Base-by-base conservation (phyloP, 2,797 vertebrate species). In the Lepus townsendii region DNA sequence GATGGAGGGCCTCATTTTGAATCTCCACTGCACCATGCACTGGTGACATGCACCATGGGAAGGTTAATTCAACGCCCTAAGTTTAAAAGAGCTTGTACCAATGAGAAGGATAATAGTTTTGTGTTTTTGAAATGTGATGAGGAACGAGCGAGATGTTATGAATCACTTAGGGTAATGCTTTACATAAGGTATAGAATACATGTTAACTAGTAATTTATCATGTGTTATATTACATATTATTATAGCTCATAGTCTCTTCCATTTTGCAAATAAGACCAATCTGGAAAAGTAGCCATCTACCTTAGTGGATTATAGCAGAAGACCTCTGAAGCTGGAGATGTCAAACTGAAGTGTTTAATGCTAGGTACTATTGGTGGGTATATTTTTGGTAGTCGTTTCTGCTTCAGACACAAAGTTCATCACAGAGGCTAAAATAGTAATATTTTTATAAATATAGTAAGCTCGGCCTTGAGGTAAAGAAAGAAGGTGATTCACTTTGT, bases 141-240 rank as follows among this genome's bases (percentile, higher is more conserved):
- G 32, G n/a, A 71, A 65, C 73, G 78, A 68, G 9, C 90, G 16
- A 83, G 12, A 79, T 76, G 66, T 16, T 38, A 38, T 19, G 65
- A 54, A 27, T 75, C 38, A 14, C 26, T 80, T 52, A 63, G 20
- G 6, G 16, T n/a, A 42, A 26, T 63, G 16, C 60, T 77, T 26
- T 38, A 42, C 17, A 93, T 7, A 24, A 38, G 24, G 11, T 75
- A 80, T 57, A 71, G 12, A 73, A 5, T n/a, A 88, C 72, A 65
- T 84, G 42, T 75, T 88, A 78, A 27, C 14, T 90, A 65, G 52
- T 62, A 66, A 72, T 71, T 95, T 83, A 26, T 54, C 79, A 14
- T 50, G 20, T 75, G 95, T 91, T 76, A 11, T 38, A 73, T 72
- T 60, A 54, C 73, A 57, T 72, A 77, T 80, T 89, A 57, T 93